phyloP scores from a whole-genome alignment of 53 echinoderm and acorn worm species.

The Pentamera pediparva region DNA sequence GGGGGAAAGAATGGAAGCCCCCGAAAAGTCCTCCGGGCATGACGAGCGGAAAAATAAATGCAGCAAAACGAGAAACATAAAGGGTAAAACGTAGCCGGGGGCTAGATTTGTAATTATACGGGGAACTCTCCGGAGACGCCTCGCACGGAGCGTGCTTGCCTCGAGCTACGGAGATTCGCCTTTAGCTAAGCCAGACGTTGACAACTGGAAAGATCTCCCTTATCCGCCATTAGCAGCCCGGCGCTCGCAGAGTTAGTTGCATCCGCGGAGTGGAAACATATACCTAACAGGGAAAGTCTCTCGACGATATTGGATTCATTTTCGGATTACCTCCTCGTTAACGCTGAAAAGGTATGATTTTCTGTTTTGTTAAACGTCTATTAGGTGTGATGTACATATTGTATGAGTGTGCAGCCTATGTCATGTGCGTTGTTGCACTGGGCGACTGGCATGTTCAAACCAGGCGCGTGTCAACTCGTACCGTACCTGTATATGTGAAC shows the following conservation, averaged over 20 bases:
- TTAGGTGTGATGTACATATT: not conserved
- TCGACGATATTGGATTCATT: conserved; percentile 23
- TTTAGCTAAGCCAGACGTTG: conserved; percentile 33
- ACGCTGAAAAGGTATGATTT: conserved; percentile 28
- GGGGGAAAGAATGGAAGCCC: conserved; percentile 39
- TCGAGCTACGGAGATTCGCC: conserved; percentile 40
- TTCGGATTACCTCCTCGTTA: conserved; percentile 20
- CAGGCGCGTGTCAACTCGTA: too few relatives aligned
- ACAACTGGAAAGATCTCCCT: conserved; percentile 33
- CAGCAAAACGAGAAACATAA: conserved; percentile 43
- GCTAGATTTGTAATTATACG: conserved; percentile 37
- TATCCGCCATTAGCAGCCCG: conserved; percentile 29
- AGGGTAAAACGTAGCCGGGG: conserved; percentile 41
- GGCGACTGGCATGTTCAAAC: too few relatives aligned
- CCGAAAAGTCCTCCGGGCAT: conserved; percentile 33
- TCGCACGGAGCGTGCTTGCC: conserved; percentile 35
- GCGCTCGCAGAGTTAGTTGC: conserved; percentile 11
- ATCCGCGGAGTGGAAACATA: conserved; percentile 12
- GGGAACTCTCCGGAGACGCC: conserved; percentile 27
- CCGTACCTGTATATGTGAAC: not conserved
- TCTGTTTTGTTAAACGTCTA: not conserved
- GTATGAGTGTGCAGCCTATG: too few relatives aligned
- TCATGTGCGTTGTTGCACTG: too few relatives aligned
- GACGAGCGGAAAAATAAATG: conserved; percentile 38
- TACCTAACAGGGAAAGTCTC: not conserved